Evolutionary conservation across 2,113 vertebrate species (phyloP), one percentile per base, ranked within the genome.

Genomic region (Suricata suricatta): DNA sequence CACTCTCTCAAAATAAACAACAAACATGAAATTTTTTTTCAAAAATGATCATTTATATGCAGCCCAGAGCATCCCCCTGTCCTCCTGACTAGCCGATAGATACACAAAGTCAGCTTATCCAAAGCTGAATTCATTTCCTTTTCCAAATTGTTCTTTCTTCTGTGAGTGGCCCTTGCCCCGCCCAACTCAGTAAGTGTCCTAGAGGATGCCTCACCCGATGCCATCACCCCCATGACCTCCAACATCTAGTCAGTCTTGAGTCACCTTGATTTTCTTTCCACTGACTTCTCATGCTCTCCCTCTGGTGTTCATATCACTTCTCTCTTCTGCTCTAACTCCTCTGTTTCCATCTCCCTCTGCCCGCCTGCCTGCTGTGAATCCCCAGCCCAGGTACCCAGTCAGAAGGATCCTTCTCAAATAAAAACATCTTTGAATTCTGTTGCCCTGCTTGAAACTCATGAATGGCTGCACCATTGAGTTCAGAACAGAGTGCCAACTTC

Each of bases 131-230:
- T 88, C 35, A 0, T 92, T 41, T 95, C 25, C 38, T n/a, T 66
- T 84, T 6, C 33, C 38, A 29, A 14, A 8, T 14, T 83, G 17
- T 74, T 91, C 27, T 35, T 41, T 84, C 47, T 52, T 81, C 29
- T n/a, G 23, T 71, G 57, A 25, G 17, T 84, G 41, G 16, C 6
- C 19, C n/a, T 57, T 7, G 0, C 11, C 15, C 31, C 0, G 0
- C 47, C 76, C 47, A n/a, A 21, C 31, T 52, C 27, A 31, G 3
- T 35, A 41, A 29, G 31, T 52, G 13, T 41, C 50, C n/a, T 16
- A 7, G 54, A 50, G 27, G n/a, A 52, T n/a, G 10, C 25, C n/a
- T 86, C 27, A 29, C 1, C 11, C 4, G 29, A 1, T 25, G 33
- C 33, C 29, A 4, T 93, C 31, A 13, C 1, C 6, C 17, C 10